A percentile compares a stretch with the other conserved stretches of the same genome.
Conservation (phyloP, 1,140 invertebrate species). For the Sinonovacula constricta region DNA sequence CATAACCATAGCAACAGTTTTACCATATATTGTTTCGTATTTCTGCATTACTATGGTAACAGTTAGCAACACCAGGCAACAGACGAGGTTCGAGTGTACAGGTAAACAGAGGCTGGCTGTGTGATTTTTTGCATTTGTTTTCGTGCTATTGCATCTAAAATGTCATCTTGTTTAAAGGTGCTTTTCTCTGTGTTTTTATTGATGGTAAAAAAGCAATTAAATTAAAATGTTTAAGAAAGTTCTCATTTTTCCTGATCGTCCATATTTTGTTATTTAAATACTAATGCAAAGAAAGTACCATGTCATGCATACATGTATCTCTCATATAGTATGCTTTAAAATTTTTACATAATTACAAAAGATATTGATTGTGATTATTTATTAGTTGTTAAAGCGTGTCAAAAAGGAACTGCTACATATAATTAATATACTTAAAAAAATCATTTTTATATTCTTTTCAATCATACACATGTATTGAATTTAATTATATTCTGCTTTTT, state of each 20-base stretch:
- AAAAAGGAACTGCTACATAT: too few relatives aligned
- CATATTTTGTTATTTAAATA: neutral
- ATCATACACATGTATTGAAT: too few relatives aligned
- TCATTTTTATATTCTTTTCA: too few relatives aligned
- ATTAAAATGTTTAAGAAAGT: neutral
- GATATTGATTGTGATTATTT: too few relatives aligned
- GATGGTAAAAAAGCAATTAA: neutral
- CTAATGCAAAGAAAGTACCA: neutral
- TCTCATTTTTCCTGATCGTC: neutral
- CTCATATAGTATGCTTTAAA: too few relatives aligned
- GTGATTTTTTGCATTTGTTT: neutral
- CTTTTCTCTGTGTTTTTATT: neutral
- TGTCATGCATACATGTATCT: too few relatives aligned
- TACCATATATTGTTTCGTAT: too few relatives aligned
- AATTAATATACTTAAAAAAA: too few relatives aligned
- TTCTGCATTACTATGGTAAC: constrained; percentile 44
- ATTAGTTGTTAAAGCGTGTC: too few relatives aligned
- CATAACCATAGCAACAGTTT: too few relatives aligned
- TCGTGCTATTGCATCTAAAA: neutral
- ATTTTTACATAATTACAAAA: too few relatives aligned
- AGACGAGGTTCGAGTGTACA: constrained; percentile 27
- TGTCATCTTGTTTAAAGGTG: neutral
- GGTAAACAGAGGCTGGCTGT: constrained; percentile 38
- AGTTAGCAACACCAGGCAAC: constrained; percentile 25
- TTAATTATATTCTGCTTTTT: too few relatives aligned